phyloP scores from a whole-genome alignment of 2,888 invertebrate species.

The Carcina quercana region DNA sequence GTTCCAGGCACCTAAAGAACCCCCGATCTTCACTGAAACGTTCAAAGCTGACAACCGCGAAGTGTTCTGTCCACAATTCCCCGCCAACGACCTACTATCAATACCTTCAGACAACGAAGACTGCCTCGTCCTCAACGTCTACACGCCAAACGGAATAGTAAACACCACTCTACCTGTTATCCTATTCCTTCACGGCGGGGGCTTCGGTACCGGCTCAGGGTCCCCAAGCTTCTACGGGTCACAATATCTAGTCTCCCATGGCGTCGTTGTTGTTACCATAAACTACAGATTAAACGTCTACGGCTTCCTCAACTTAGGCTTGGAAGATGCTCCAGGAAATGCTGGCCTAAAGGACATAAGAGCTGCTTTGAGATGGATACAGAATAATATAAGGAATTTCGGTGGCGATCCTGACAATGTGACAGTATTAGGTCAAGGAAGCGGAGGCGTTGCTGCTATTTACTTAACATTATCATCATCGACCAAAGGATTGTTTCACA shows the following conservation, averaged over 20 bases:
- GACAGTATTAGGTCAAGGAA: slow-evolving; percentile 62
- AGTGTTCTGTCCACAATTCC: slow-evolving; percentile 56
- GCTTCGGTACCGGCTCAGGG: slow-evolving; percentile 58
- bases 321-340: slow-evolving; percentile 58
- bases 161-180: slow-evolving; percentile 51
- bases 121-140: slow-evolving; percentile 62
- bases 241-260: slow-evolving; percentile 55
- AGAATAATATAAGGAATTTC: slow-evolving; percentile 49
- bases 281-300: slow-evolving; percentile 66
- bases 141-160: slow-evolving; percentile 33
- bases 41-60: slow-evolving; percentile 51
- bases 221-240: slow-evolving; percentile 58
- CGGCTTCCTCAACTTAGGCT: slow-evolving; percentile 59
- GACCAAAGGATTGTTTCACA: slow-evolving; percentile 55
- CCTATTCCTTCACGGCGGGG: slow-evolving; percentile 68
- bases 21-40: slow-evolving; percentile 38
- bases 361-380: slow-evolving; percentile 59
- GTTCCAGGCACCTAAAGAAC: slow-evolving; percentile 49
- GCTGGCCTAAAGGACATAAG: slow-evolving; percentile 65
- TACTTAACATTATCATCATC: slow-evolving; percentile 53
- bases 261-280: slow-evolving; percentile 57
- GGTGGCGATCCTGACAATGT: slow-evolving; percentile 57
- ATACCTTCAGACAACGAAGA: slow-evolving; percentile 61
- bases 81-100: slow-evolving; percentile 47
- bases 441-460: slow-evolving; percentile 56